Conservation (phyloP, 2,797 vertebrate species). For the Phataginus tetradactyla region DNA sequence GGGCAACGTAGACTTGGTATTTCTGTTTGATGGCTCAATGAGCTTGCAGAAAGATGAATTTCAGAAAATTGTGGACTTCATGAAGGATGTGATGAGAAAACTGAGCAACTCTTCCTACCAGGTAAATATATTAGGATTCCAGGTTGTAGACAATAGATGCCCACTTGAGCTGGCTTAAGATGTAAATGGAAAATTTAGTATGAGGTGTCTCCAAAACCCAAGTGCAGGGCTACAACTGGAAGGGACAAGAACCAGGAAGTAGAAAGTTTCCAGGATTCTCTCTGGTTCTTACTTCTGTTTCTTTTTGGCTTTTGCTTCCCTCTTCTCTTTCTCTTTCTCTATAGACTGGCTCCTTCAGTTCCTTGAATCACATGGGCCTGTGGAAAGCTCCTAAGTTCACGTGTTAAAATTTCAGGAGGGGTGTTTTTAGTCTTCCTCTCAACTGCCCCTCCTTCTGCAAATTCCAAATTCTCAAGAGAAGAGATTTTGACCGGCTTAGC, state of each 20-base stretch:
- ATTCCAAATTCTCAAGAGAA: not conserved
- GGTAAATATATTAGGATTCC: constrained; percentile 75
- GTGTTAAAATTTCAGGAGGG: not conserved
- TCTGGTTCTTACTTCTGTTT: not conserved
- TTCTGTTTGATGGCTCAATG: constrained; percentile 90
- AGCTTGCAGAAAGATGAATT: constrained; percentile 85
- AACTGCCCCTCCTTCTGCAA: not conserved
- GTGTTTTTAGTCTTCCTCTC: not conserved
- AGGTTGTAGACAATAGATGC: not conserved
- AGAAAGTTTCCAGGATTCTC: not conserved
- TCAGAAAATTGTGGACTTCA: constrained; percentile 87
- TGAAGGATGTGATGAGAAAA: constrained; percentile 85
- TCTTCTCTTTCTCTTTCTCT: not conserved
- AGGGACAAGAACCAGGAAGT: not conserved
- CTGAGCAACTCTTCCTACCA: constrained; percentile 88
- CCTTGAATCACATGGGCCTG: not conserved
- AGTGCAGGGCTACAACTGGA: not conserved
- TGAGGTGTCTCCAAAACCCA: not conserved
- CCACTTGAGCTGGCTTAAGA: not conserved
- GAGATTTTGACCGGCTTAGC: not conserved
- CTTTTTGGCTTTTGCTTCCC: not conserved
- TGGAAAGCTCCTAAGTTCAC: not conserved
- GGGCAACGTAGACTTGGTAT: constrained; percentile 89
- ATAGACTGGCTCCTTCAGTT: not conserved
- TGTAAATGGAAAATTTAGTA: not conserved